phyloP scores from a whole-genome alignment of 1,140 invertebrate genomes.

The Lamellibrachia luymesi region DNA sequence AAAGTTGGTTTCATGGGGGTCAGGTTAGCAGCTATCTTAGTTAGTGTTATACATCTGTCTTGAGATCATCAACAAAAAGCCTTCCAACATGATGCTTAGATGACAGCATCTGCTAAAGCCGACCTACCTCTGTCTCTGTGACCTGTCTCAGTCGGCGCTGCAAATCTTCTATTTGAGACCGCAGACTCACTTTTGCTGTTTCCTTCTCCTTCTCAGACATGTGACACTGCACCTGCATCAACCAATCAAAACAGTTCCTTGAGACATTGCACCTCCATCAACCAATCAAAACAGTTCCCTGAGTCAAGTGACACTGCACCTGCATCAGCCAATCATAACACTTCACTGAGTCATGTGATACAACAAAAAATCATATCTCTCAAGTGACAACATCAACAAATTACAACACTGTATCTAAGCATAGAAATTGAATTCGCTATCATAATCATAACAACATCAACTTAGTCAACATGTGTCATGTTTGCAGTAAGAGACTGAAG shows the following conservation, averaged over 20 bases:
- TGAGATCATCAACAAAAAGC: not conserved
- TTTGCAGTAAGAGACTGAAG: not conserved
- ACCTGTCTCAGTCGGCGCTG: constrained; percentile 34
- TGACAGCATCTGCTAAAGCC: not conserved
- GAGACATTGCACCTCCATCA: too few relatives aligned
- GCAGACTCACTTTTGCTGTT: constrained; percentile 40
- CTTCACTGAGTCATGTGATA: too few relatives aligned
- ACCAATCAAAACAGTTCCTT: constrained; percentile 13
- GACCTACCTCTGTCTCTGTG: constrained; percentile 36
- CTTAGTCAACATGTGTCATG: too few relatives aligned
- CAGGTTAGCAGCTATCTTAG: not conserved
- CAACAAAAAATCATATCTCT: too few relatives aligned
- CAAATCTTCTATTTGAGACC: constrained; percentile 34
- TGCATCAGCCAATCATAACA: too few relatives aligned
- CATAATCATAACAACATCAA: not conserved
- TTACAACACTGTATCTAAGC: too few relatives aligned
- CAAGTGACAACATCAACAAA: too few relatives aligned
- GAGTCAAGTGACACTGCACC: too few relatives aligned
- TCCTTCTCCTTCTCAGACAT: constrained; percentile 34
- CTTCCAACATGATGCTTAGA: not conserved
- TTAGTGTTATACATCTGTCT: not conserved
- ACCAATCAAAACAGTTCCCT: too few relatives aligned
- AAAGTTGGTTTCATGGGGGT: not conserved
- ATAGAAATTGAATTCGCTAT: not conserved
- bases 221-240: too few relatives aligned